Conservation (phyloP, 2,797 vertebrate genomes). For the Siniperca undulata region DNA sequence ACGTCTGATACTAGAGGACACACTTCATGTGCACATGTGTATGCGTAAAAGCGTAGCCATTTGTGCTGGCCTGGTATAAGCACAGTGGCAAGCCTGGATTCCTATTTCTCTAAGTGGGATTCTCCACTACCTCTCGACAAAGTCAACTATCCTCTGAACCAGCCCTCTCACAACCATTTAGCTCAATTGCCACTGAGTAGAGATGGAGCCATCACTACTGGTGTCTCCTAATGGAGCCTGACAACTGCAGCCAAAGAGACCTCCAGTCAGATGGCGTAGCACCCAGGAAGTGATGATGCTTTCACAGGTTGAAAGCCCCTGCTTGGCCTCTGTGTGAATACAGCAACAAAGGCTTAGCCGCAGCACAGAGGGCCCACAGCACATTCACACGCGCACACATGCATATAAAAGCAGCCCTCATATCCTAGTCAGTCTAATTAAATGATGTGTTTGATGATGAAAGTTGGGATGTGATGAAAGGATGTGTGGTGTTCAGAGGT, state of each 20-base stretch:
- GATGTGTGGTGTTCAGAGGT: conserved; percentile 55
- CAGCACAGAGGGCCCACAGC: conserved; percentile 35
- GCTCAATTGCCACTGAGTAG: conserved; percentile 60
- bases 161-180: conserved; percentile 52
- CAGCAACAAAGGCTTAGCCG: conserved; percentile 46
- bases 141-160: conserved; percentile 66
- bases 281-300: conserved; percentile 57
- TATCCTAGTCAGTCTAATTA: conserved; percentile 68
- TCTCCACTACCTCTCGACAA: conserved; percentile 59
- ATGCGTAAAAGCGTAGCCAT: neutral
- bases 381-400: conserved; percentile 12
- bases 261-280: conserved; percentile 28
- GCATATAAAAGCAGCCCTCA: conserved; percentile 56
- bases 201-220: conserved; percentile 29
- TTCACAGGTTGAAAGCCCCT: conserved; percentile 41
- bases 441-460: conserved; percentile 80
- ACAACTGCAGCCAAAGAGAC: conserved; percentile 43
- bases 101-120: conserved; percentile 54
- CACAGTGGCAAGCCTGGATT: conserved; percentile 1
- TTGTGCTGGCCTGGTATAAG: neutral
- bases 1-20: neutral
- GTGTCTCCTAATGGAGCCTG: conserved; percentile 55
- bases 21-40: neutral
- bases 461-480: conserved; percentile 79
- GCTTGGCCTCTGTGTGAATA: conserved; percentile 32